Evolutionary conservation across 2,888 invertebrate species (phyloP).

Genomic region (Thymelicus lineola): DNA sequence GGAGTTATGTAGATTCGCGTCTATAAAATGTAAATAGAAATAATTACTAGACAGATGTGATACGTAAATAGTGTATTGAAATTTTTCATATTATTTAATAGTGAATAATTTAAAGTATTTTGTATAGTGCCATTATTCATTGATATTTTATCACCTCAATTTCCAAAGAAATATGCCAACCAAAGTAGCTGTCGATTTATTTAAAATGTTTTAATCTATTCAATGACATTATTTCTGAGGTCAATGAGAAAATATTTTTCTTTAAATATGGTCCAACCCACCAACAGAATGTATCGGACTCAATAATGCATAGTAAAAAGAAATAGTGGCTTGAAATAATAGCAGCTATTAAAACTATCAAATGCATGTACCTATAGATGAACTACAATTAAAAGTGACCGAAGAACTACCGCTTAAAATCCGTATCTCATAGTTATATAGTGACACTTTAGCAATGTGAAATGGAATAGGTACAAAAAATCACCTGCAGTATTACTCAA

Average conservation of each 20-base stretch:
- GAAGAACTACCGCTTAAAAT: too few relatives aligned
- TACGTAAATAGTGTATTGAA: conserved; percentile 24
- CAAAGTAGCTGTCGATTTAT: conserved; percentile 21
- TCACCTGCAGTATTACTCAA: background rate
- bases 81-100: conserved; percentile 25
- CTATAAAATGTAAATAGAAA: conserved; percentile 23
- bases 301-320: too few relatives aligned
- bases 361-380: too few relatives aligned
- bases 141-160: conserved; percentile 21
- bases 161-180: conserved; percentile 31
- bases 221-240: background rate
- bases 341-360: too few relatives aligned
- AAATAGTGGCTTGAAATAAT: too few relatives aligned
- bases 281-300: background rate
- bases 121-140: conserved; percentile 27
- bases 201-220: too few relatives aligned
- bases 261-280: background rate
- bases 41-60: conserved; percentile 20
- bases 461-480: too few relatives aligned
- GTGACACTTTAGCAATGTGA: too few relatives aligned
- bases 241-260: background rate
- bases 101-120: conserved; percentile 1
- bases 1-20: conserved; percentile 2
- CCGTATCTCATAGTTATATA: too few relatives aligned
- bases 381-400: too few relatives aligned